Percentiles rank a stretch among this genome's conserved stretches.
Evolutionary conservation across 1,140 invertebrate species (phyloP).

Genomic region (Phortica variegata): DNA sequence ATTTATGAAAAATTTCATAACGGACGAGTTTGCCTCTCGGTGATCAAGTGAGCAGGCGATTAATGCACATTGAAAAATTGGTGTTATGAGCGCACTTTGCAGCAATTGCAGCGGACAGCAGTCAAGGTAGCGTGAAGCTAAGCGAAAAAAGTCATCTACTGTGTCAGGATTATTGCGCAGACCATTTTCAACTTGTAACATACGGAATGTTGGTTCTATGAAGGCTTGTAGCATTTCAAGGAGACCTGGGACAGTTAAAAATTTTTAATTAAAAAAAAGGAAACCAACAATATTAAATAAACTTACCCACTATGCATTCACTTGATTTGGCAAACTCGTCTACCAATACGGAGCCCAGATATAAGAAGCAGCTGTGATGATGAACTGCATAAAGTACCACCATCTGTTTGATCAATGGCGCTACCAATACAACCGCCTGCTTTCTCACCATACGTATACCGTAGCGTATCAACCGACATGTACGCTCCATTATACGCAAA

Average conservation of each 20-base stretch:
- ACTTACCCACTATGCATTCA: constrained; percentile 62
- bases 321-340: constrained; percentile 81
- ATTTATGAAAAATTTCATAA: constrained; percentile 91
- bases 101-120: constrained; percentile 80
- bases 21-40: constrained; percentile 91
- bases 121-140: constrained; percentile 85
- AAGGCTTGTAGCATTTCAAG: constrained; percentile 86
- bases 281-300: neutral
- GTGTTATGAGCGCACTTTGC: constrained; percentile 68
- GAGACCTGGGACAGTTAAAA: too few relatives aligned
- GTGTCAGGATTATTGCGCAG: constrained; percentile 93
- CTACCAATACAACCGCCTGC: constrained; percentile 74
- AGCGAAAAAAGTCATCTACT: constrained; percentile 93
- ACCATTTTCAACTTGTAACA: constrained; percentile 75
- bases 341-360: constrained; percentile 91
- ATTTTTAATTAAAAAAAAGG: too few relatives aligned
- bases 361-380: constrained; percentile 93
- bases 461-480: constrained; percentile 87
- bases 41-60: constrained; percentile 85
- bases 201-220: constrained; percentile 78
- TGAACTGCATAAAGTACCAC: constrained; percentile 78
- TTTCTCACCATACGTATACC: constrained; percentile 82
- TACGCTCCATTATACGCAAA: constrained; percentile 84
- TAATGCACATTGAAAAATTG: constrained; percentile 80
- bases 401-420: constrained; percentile 83